Percentiles rank a stretch among this genome's conserved stretches.
phyloP scores from a whole-genome alignment of 1,140 invertebrate species.

The Ceratina calcarata region DNA sequence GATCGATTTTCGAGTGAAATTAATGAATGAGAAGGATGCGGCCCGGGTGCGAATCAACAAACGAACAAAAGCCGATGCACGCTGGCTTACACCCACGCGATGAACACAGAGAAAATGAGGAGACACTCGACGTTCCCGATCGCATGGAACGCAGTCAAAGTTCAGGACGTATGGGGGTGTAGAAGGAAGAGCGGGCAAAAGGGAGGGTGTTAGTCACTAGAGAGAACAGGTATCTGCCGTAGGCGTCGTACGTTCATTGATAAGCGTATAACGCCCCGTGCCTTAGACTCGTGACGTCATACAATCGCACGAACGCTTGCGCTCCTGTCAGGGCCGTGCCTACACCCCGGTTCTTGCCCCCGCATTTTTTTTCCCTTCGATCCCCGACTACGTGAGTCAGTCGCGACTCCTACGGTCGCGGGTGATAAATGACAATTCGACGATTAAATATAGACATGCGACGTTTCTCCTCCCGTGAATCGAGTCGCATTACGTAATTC shows the following conservation, averaged over 20 bases:
- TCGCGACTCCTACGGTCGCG: neutral
- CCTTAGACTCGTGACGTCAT: constrained; percentile 70
- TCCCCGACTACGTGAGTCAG: constrained; percentile 3
- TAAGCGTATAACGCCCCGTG: constrained; percentile 72
- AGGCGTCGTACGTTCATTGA: constrained; percentile 78
- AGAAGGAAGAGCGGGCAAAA: constrained; percentile 55
- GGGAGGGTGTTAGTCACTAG: constrained; percentile 63
- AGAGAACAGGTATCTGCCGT: constrained; percentile 70
- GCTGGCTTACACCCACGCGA: too few relatives aligned
- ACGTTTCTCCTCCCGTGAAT: neutral
- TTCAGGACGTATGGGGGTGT: constrained; percentile 37
- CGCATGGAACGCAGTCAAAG: neutral
- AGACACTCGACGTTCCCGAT: neutral
- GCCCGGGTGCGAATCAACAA: neutral
- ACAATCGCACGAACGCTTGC: constrained; percentile 59
- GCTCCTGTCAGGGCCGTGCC: constrained; percentile 40
- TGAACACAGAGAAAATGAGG: neutral
- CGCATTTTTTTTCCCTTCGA: neutral
- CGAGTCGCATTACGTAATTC: neutral
- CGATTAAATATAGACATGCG: neutral
- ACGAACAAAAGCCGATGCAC: neutral
- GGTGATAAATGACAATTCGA: neutral
- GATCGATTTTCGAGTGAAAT: constrained; percentile 27
- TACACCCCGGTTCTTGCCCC: constrained; percentile 10
- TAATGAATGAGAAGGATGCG: constrained; percentile 38